Evolutionary conservation across 2,888 invertebrate species (phyloP), one percentile per base, ranked within the genome.

Genomic region (Drepanosiphum platanoidis): DNA sequence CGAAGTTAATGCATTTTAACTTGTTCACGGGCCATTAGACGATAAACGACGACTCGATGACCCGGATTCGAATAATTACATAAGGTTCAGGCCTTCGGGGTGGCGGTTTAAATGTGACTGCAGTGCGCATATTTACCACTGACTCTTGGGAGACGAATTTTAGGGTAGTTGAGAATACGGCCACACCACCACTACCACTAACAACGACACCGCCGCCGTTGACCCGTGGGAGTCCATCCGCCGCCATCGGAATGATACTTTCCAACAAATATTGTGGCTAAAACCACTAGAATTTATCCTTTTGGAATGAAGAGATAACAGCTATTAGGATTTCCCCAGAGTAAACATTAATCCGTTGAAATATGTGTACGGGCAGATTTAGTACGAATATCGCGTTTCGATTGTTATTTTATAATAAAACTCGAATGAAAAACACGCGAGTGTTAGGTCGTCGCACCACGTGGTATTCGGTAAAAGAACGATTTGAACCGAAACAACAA

Each of bases 1-100:
- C 70, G 34, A 27, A 70, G 80, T 80, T 80, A 80, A 80, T 70
- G 80, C 18, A 52, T 68, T 79, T 79, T 68, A 79, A 79, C 79
- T 79, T 15, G 79, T 80, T 80, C 80, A 80, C 52, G 80, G 80
- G 36, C 80, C 80, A 80, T 80, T 80, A 80, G 80, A 80, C 68
- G 80, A 52, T 70, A 70, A 80, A 80, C 68, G 80, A 52, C 52
- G 68, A 52, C 52, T 79, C 52, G 79, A 46, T 46, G 79, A 79
- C 79, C 66, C 46, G 79, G 34, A 79, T 68, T 79, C 79, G 66
- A 79, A 79, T 68, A 79, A 79, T 79, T 79, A 68, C 34, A 79
- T 46, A 66, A 30, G 66, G 32, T 78, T 42, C 30, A 32, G 42
- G 64, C 32, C 66, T 78, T 42, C 30, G 42, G 42, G 64, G 42